Base-by-base conservation (phyloP, 1,140 invertebrate species). In the Ceratina japonica region DNA sequence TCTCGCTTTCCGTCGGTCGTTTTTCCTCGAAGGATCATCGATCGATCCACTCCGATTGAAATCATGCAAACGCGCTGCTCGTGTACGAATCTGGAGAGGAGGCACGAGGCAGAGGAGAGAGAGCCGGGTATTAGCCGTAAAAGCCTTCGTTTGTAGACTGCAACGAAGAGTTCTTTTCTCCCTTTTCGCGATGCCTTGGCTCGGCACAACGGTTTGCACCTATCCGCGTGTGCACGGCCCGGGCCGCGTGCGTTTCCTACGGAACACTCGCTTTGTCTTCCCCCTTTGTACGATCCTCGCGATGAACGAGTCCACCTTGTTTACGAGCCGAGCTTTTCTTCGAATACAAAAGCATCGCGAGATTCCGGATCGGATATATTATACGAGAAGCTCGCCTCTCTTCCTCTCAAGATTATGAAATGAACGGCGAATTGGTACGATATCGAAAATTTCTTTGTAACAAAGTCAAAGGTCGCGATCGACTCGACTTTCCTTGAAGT, bases 91-190 rank as follows among this genome's bases (percentile, higher is more conserved):
- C 37, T 8, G 3, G 18, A n/a, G 18, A 18, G 49, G 22, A 22
- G 20, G 12, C 1, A 27, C 7, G 3, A n/a, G n/a, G n/a, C n/a
- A n/a, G n/a, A n/a, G n/a, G 18, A 20, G 20, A 12, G 68, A 37
- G 27, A 7, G 7, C 8, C 13, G 24, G n/a, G 37, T 72, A 72
- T 72, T 72, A 51, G 58, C 16, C 56, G 70, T 72, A 51, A 61
- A 72, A 72, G 70, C 70, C 18, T 72, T 72, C 58, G 10, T 72
- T 72, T 62, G 58, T 61, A 18, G 20, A 61, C 10, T 61, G 58
- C 22, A 71, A 71, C 51, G 37, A n/a, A 58, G 69, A 59, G 37
- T 72, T 31, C 15, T 51, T 61, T 27, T 51, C 10, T 18, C 5
- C 20, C 13, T 65, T 65, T 44, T 22, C 15, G 31, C 31, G 18